Conservation (phyloP, 1,140 invertebrate genomes). For the Pectinophora gossypiella region DNA sequence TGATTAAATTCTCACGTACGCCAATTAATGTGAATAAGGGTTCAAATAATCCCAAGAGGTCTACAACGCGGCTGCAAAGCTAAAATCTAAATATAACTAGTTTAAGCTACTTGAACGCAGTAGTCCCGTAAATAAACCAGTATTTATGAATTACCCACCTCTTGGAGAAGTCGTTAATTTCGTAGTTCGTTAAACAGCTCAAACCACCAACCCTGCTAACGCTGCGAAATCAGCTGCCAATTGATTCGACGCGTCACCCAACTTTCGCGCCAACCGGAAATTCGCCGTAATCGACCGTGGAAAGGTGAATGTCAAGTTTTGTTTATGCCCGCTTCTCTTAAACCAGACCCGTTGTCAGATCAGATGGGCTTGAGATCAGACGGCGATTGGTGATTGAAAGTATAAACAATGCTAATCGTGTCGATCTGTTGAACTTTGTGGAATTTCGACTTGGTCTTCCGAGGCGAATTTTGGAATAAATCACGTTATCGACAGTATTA, state of each 20-base stretch:
- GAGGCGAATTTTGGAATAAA: too few relatives aligned
- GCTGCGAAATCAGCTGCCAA: slow-evolving; percentile 2
- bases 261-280: neutral
- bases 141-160: too few relatives aligned
- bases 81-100: too few relatives aligned
- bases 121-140: neutral
- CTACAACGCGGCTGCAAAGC: too few relatives aligned
- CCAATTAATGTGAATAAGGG: too few relatives aligned
- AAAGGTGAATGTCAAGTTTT: slow-evolving; percentile 4
- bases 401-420: too few relatives aligned
- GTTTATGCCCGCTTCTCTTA: neutral
- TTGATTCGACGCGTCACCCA: neutral
- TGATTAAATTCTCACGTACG: too few relatives aligned
- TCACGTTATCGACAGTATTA: too few relatives aligned
- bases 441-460: too few relatives aligned
- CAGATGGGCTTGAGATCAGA: neutral
- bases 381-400: neutral
- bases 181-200: too few relatives aligned
- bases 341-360: neutral
- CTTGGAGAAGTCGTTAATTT: neutral
- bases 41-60: too few relatives aligned
- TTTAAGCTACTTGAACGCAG: neutral
- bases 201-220: neutral
- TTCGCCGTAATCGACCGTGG: neutral
- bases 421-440: too few relatives aligned